Conservation (phyloP, 1,140 invertebrate species). For the Caenorhabditis briggsae region DNA sequence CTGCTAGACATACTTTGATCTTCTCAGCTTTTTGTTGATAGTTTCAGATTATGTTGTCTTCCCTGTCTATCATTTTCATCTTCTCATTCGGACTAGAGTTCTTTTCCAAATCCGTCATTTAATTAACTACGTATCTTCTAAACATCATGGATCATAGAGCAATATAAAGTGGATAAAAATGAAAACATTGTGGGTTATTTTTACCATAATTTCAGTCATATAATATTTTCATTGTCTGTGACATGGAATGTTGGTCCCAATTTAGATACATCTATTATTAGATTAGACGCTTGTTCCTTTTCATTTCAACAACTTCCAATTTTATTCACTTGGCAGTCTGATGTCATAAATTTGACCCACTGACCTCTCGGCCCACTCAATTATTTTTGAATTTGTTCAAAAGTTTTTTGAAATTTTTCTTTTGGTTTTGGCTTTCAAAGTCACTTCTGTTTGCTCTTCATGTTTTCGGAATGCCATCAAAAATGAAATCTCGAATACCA, state of each 20-base stretch:
- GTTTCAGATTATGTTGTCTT: not conserved
- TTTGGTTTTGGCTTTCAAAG: too few relatives aligned
- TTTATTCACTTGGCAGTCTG: not conserved
- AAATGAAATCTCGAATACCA: too few relatives aligned
- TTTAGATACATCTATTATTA: not conserved
- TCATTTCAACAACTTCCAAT: not conserved
- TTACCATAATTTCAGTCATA: not conserved
- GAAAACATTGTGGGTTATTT: not conserved
- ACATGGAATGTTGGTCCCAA: not conserved
- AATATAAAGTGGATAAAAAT: not conserved
- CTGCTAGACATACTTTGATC: not conserved
- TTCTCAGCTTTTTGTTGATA: conserved; percentile 7
- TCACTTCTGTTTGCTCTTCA: too few relatives aligned
- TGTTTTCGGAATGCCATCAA: too few relatives aligned
- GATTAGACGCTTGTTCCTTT: not conserved
- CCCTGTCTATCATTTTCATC: not conserved
- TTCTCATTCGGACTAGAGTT: not conserved
- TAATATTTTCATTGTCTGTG: not conserved
- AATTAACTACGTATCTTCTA: not conserved
- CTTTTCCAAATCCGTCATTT: not conserved
- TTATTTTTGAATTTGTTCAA: conserved; percentile 1
- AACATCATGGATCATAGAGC: not conserved
- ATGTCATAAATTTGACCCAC: conserved; percentile 22
- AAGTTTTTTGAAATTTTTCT: too few relatives aligned
- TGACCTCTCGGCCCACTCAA: conserved; percentile 20